These are phyloP conservation scores for Lagopus leucura DNA, from an alignment of 2,113 vertebrate species.

Conservation along the genomic window DNA sequence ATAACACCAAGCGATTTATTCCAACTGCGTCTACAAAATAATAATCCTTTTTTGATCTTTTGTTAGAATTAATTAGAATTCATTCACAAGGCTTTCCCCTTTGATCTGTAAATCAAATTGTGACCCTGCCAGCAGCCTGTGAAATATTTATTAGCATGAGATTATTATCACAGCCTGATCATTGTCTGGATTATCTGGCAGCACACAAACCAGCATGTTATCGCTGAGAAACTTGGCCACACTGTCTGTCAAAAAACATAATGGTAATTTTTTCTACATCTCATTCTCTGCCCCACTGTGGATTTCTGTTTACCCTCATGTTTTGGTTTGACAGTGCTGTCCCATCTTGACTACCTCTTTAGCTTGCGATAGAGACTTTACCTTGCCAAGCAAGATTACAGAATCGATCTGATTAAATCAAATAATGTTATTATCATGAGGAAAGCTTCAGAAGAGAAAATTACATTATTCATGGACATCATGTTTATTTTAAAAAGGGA, in stretches of 20 bases:
- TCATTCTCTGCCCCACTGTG: not conserved
- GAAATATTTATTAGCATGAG: constrained; percentile 49
- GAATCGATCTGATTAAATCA: constrained; percentile 17
- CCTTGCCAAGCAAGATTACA: constrained; percentile 6
- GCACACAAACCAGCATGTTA: not conserved
- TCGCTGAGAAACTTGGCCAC: not conserved
- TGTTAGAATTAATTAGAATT: constrained; percentile 19
- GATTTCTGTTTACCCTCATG: not conserved
- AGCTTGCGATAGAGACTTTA: not conserved
- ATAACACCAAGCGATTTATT: not conserved
- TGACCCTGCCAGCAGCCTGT: constrained; percentile 15
- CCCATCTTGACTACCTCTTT: not conserved
- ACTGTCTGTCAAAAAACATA: not conserved
- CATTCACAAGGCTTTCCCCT: constrained; percentile 5
- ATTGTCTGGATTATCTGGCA: not conserved
- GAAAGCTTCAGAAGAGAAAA: not conserved
- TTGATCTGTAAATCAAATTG: constrained; percentile 48
- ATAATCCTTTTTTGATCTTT: not conserved
- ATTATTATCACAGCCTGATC: constrained; percentile 45
- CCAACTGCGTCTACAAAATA: not conserved
- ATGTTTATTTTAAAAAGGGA: not conserved
- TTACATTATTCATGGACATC: not conserved
- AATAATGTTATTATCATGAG: constrained; percentile 15
- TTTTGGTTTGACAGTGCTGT: not conserved
- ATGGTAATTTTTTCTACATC: not conserved